Percentiles rank a stretch among this genome's conserved stretches.
phyloP scores from a whole-genome alignment of 2,113 vertebrate species.

The Anarrhichthys ocellatus region DNA sequence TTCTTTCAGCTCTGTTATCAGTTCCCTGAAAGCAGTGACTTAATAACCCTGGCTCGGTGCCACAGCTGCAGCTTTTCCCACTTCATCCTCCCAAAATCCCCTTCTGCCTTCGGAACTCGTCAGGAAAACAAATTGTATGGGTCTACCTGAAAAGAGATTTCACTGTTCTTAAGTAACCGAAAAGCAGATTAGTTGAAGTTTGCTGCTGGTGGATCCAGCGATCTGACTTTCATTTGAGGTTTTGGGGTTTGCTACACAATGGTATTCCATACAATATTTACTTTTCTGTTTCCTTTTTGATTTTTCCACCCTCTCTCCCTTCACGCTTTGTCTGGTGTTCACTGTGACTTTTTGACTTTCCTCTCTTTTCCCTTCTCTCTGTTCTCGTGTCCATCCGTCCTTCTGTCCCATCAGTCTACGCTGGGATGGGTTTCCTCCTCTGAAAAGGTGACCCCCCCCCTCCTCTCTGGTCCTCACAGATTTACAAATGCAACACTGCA shows the following conservation, averaged over 20 bases:
- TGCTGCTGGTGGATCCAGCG: constrained; percentile 17
- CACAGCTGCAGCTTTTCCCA: constrained; percentile 66
- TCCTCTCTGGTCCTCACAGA: constrained; percentile 57
- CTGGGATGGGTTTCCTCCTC: constrained; percentile 90
- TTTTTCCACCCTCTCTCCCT: neutral
- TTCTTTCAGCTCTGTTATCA: constrained; percentile 56
- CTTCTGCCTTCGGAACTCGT: constrained; percentile 29
- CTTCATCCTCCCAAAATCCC: constrained; percentile 61
- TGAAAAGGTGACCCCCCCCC: constrained; percentile 86
- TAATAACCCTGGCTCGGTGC: constrained; percentile 63
- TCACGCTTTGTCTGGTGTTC: constrained; percentile 36
- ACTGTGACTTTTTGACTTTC: constrained; percentile 79
- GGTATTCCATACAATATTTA: constrained; percentile 56
- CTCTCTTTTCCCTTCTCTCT: constrained; percentile 55
- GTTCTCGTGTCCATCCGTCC: constrained; percentile 54
- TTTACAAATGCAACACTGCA: neutral
- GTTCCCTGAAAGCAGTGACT: constrained; percentile 62
- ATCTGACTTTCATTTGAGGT: constrained; percentile 15
- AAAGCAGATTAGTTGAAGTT: constrained; percentile 54
- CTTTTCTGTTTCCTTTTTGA: constrained; percentile 17
- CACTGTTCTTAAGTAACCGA: constrained; percentile 5
- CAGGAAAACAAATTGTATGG: constrained; percentile 69
- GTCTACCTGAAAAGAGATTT: constrained; percentile 54
- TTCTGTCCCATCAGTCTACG: constrained; percentile 84
- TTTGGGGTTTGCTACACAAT: constrained; percentile 25